A percentile compares a stretch with the other conserved stretches of the same genome.
Conservation (phyloP, 2,888 invertebrate genomes). For the Rhingia campestris region DNA sequence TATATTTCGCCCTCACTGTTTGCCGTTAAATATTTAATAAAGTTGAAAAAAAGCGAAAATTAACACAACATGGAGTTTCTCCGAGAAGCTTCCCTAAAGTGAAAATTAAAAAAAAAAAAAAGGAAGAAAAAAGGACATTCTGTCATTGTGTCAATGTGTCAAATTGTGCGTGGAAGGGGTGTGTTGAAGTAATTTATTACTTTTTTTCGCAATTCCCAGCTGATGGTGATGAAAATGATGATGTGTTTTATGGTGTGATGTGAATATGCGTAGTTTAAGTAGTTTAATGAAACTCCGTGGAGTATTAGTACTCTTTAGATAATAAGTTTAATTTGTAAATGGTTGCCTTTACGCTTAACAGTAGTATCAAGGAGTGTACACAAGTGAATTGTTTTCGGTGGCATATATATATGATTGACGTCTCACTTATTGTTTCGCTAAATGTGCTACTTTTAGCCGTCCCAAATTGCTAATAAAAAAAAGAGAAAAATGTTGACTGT, state of each 20-base stretch:
- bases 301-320: constrained; percentile 22
- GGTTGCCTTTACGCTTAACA: constrained; percentile 35
- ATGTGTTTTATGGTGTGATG: constrained; percentile 11
- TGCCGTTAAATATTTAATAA: constrained; percentile 55
- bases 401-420: constrained; percentile 23
- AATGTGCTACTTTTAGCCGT: constrained; percentile 1
- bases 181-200: constrained; percentile 64
- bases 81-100: constrained; percentile 29
- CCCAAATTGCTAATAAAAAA: not conserved
- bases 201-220: constrained; percentile 22
- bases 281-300: constrained; percentile 34
- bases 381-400: constrained; percentile 1
- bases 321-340: constrained; percentile 31
- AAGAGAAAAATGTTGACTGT: constrained; percentile 3
- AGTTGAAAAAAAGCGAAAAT: constrained; percentile 30
- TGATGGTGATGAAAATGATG: constrained; percentile 24
- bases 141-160: constrained; percentile 55
- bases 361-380: not conserved
- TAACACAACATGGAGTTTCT: constrained; percentile 33
- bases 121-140: constrained; percentile 50
- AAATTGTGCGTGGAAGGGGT: constrained; percentile 55
- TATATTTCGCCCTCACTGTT: constrained; percentile 9
- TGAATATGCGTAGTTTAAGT: constrained; percentile 53
- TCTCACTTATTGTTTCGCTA: constrained; percentile 21
- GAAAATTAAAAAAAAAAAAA: constrained; percentile 32